Evolutionary conservation across 2,113 vertebrate species (phyloP).

Genomic region (Lethenteron camtschaticum): DNA sequence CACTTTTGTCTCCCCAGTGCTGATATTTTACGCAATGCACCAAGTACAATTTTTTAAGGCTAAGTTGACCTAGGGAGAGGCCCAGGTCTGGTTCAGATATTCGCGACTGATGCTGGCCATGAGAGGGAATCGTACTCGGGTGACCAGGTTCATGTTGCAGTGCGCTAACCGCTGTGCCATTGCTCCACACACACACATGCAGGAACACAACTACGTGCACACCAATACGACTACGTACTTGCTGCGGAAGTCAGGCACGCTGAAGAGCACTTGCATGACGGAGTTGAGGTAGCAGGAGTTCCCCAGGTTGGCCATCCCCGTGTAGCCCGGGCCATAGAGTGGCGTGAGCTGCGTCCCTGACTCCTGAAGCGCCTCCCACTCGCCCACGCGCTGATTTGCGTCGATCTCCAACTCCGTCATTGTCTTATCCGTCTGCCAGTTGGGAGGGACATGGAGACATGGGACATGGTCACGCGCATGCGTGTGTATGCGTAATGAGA

Average conservation of each 20-base stretch:
- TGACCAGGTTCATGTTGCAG: too few relatives aligned
- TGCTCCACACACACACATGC: too few relatives aligned
- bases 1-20: too few relatives aligned
- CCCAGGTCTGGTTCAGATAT: too few relatives aligned
- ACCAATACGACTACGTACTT: conserved; percentile 30
- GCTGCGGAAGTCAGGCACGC: conserved; percentile 82
- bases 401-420: conserved; percentile 98
- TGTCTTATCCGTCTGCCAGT: conserved; percentile 65
- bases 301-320: conserved; percentile 85
- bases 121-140: too few relatives aligned
- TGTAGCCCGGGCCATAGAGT: conserved; percentile 64
- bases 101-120: too few relatives aligned
- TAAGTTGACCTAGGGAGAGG: too few relatives aligned
- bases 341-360: conserved; percentile 64
- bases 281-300: conserved; percentile 99
- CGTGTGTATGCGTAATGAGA: too few relatives aligned
- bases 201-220: too few relatives aligned
- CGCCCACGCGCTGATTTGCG: conserved; percentile 87
- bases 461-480: not conserved
- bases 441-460: conserved; percentile 2
- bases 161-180: too few relatives aligned
- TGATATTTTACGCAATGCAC: too few relatives aligned
- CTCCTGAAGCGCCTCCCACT: conserved; percentile 98
- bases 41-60: too few relatives aligned
- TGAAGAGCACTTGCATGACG: conserved; percentile 98